Conservation (phyloP, 2,888 invertebrate species). For the Cheilosia impressa region DNA sequence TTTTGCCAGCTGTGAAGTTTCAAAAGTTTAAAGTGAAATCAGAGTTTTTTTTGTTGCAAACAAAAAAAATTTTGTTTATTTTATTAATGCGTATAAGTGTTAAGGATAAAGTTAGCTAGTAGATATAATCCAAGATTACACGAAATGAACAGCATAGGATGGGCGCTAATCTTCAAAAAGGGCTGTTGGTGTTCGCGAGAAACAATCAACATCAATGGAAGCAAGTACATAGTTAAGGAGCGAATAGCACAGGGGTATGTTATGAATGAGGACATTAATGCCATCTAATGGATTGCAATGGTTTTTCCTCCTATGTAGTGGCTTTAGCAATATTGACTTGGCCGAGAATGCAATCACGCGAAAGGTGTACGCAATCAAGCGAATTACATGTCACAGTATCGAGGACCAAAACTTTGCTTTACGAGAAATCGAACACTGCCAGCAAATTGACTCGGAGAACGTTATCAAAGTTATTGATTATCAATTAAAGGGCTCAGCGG, state of each 20-base stretch:
- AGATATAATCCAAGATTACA: conserved; percentile 1
- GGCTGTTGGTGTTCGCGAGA: conserved; percentile 91
- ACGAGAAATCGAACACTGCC: conserved; percentile 90
- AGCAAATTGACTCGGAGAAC: conserved; percentile 88
- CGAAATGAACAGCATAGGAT: conserved; percentile 88
- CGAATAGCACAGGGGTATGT: conserved; percentile 89
- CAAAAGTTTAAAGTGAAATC: conserved; percentile 50
- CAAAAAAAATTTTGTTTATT: conserved; percentile 48
- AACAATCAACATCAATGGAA: conserved; percentile 88
- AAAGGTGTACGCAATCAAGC: conserved; percentile 90
- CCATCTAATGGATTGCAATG: conserved; percentile 6
- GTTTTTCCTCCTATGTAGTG: conserved; percentile 85
- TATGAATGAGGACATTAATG: conserved; percentile 10
- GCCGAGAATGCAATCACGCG: conserved; percentile 88
- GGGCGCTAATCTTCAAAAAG: conserved; percentile 88
- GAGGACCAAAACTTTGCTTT: conserved; percentile 90
- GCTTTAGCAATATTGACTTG: conserved; percentile 92
- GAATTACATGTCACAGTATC: conserved; percentile 91
- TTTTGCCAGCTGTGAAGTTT: conserved; percentile 61
- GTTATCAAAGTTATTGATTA: conserved; percentile 90
- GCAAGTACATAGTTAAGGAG: conserved; percentile 88
- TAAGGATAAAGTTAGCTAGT: conserved; percentile 50
- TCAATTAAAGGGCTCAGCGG: conserved; percentile 86
- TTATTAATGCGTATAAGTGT: conserved; percentile 58
- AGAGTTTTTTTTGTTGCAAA: conserved; percentile 47